Evolutionary conservation across 2,797 vertebrate species (phyloP).

Genomic region (Lerista edwardsae): DNA sequence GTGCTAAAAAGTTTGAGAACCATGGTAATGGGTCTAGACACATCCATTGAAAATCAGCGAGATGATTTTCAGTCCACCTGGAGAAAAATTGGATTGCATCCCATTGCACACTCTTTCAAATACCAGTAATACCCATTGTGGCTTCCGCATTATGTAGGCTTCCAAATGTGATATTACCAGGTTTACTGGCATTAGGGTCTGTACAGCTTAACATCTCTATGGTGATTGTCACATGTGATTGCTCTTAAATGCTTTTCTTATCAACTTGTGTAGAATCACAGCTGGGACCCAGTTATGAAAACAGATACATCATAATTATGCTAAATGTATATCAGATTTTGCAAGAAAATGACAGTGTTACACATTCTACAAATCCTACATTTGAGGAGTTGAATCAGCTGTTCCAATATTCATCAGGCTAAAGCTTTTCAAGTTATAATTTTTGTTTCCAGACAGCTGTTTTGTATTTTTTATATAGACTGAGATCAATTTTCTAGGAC

Average conservation of each 20-base stretch:
- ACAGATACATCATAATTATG: constrained; percentile 66
- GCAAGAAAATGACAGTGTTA: constrained; percentile 60
- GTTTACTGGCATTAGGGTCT: constrained; percentile 27
- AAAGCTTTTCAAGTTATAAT: constrained; percentile 36
- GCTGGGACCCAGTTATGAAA: constrained; percentile 65
- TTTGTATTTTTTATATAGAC: constrained; percentile 6
- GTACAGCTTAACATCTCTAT: constrained; percentile 35
- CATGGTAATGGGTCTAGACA: too few relatives aligned
- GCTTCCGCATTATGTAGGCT: constrained; percentile 15
- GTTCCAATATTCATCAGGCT: constrained; percentile 64
- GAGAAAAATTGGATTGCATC: too few relatives aligned
- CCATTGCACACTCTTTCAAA: too few relatives aligned
- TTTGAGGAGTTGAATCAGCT: constrained; percentile 66
- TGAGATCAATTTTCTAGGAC: constrained; percentile 14
- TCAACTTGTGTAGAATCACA: constrained; percentile 61
- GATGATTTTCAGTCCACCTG: too few relatives aligned
- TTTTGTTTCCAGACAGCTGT: constrained; percentile 39
- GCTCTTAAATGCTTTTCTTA: constrained; percentile 54
- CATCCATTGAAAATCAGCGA: too few relatives aligned
- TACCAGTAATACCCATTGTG: neutral
- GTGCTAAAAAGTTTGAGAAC: too few relatives aligned
- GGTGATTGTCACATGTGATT: constrained; percentile 39
- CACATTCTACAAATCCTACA: constrained; percentile 64
- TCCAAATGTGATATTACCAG: constrained; percentile 39
- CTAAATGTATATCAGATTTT: constrained; percentile 63